phyloP scores from a whole-genome alignment of 2,113 vertebrate species.

The Campylomormyrus numenius region DNA sequence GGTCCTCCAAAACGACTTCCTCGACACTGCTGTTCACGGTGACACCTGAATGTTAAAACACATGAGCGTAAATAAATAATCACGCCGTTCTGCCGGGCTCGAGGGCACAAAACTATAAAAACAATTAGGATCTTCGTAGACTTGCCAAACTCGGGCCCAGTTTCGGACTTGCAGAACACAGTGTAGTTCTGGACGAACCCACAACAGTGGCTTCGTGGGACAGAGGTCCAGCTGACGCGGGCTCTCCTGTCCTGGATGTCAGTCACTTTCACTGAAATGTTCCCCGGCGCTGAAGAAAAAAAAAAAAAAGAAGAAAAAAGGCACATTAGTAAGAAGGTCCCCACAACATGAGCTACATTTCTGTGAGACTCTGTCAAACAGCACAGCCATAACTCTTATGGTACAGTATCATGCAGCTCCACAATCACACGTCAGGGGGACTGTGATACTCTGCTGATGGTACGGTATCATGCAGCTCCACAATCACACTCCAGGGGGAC shows the following conservation, averaged over 20 bases:
- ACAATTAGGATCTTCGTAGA: not conserved
- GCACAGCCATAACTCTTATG: not conserved
- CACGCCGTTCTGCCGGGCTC: not conserved
- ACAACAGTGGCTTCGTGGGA: constrained; percentile 19
- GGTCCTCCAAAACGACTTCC: constrained; percentile 47
- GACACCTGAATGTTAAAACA: constrained; percentile 48
- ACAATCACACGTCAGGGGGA: not conserved
- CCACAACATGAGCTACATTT: not conserved
- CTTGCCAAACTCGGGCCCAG: not conserved
- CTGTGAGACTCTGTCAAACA: not conserved
- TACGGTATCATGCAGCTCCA: not conserved
- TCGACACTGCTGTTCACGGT: constrained; percentile 48
- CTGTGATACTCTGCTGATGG: not conserved
- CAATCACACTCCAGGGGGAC: not conserved
- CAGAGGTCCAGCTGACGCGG: constrained; percentile 17
- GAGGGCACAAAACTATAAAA: not conserved
- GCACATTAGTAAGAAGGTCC: not conserved
- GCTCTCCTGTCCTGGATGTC: constrained; percentile 13
- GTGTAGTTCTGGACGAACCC: constrained; percentile 32
- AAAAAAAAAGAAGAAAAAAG: not conserved
- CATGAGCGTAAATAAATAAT: constrained; percentile 23
- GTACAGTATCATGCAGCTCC: not conserved
- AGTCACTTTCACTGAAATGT: constrained; percentile 1
- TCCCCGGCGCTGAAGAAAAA: constrained; percentile 6
- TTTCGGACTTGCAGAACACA: constrained; percentile 12